Evolutionary conservation across 1,140 invertebrate genomes (phyloP).

Genomic region (Drosophila mojavensis): DNA sequence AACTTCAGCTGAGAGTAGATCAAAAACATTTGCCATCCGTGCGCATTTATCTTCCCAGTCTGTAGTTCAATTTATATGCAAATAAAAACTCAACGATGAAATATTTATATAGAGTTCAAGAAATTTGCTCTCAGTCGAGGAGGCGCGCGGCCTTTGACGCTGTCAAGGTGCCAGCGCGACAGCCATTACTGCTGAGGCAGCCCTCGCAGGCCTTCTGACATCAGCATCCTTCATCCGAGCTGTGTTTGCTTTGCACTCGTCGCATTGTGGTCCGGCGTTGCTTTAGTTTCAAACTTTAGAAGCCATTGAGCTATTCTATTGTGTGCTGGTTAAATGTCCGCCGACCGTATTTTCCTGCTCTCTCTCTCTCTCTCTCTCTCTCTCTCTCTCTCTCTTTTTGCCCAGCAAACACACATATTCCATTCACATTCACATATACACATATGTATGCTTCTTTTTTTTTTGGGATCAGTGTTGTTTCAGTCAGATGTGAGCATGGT

Average conservation of each 20-base stretch:
- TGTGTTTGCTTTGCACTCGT: constrained; percentile 73
- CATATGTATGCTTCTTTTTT: constrained; percentile 45
- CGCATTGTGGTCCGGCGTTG: constrained; percentile 34
- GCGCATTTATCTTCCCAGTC: not conserved
- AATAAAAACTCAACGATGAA: constrained; percentile 3
- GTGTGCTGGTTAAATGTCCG: constrained; percentile 54
- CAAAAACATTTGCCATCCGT: too few relatives aligned
- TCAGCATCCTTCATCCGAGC: constrained; percentile 55
- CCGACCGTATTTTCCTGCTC: constrained; percentile 16
- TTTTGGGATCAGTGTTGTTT: constrained; percentile 44
- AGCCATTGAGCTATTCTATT: constrained; percentile 73
- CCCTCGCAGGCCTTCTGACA: constrained; percentile 50
- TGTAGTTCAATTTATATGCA: not conserved
- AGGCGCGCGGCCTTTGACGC: not conserved
- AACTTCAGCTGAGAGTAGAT: too few relatives aligned
- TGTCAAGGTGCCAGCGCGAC: constrained; percentile 3
- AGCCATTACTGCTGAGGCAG: constrained; percentile 45
- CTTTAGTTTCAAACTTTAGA: constrained; percentile 57
- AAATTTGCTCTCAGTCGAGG: constrained; percentile 3
- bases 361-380: too few relatives aligned
- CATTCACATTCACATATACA: too few relatives aligned
- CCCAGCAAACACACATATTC: constrained; percentile 35
- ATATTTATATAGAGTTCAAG: constrained; percentile 10
- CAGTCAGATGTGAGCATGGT: constrained; percentile 62
- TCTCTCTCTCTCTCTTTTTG: constrained; percentile 13